phyloP scores from a whole-genome alignment of 2,113 vertebrate genomes.

The Paradoxurus hermaphroditus region DNA sequence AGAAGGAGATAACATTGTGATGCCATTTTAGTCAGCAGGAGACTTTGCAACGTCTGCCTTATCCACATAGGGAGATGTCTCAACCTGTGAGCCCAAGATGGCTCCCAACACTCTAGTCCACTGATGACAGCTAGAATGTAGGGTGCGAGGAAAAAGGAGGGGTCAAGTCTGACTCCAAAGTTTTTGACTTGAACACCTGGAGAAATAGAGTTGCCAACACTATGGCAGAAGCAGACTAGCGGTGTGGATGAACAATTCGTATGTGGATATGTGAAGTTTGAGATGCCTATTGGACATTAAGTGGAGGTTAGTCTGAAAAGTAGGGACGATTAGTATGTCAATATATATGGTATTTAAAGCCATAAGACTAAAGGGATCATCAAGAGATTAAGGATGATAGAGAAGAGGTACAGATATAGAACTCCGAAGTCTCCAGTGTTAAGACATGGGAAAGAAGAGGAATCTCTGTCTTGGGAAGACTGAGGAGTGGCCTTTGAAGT shows the following conservation, averaged over 20 bases:
- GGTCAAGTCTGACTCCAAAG: neutral
- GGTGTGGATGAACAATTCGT: neutral
- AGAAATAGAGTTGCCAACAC: neutral
- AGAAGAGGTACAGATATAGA: neutral
- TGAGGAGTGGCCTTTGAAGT: neutral
- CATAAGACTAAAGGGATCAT: neutral
- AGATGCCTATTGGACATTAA: neutral
- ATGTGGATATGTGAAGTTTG: neutral
- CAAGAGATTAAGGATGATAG: neutral
- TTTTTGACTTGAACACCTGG: constrained; percentile 2
- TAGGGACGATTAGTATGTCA: neutral
- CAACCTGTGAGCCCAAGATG: no score
- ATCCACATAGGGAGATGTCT: no score
- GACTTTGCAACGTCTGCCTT: no score
- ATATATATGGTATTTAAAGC: neutral
- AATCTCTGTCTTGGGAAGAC: neutral
- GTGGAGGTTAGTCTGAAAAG: neutral
- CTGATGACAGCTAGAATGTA: neutral
- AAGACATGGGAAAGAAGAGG: neutral
- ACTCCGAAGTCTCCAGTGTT: neutral
- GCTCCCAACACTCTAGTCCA: no score
- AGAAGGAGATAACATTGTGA: no score
- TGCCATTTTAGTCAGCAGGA: no score
- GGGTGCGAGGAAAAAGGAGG: neutral
- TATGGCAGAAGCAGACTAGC: neutral